Percentiles rank a stretch among this genome's conserved stretches.
These are phyloP conservation scores for Medauroidea extradentata DNA, from an alignment of 1,140 invertebrate species.

Conservation along the genomic window DNA sequence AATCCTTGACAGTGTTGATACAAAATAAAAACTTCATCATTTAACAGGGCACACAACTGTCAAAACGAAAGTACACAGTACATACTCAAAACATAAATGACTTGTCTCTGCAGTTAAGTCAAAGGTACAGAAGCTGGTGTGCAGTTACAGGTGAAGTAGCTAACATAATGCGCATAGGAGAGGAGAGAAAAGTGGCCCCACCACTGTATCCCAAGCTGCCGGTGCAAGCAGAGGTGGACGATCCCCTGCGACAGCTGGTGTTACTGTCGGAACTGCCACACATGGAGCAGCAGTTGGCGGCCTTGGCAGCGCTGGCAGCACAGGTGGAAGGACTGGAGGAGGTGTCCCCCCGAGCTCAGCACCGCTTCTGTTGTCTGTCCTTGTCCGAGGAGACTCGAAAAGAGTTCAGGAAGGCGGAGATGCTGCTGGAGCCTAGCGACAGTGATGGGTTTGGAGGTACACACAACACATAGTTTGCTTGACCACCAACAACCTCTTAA, in stretches of 20 bases:
- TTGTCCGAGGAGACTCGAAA: background rate
- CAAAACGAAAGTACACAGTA: too few species aligned
- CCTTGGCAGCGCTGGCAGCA: conserved; percentile 45
- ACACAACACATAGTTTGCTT: too few species aligned
- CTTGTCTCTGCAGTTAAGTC: too few species aligned
- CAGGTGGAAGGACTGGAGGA: conserved; percentile 39
- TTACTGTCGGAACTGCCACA: conserved; percentile 41
- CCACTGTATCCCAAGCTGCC: background rate
- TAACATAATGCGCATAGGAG: too few species aligned
- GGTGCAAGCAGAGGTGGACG: conserved; percentile 15
- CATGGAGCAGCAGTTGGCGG: conserved; percentile 33
- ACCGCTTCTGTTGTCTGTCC: conserved; percentile 30
- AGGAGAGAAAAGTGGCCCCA: background rate
- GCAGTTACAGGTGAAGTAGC: too few species aligned
- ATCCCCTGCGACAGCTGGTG: conserved; percentile 44
- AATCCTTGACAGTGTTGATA: too few species aligned
- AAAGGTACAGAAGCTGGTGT: too few species aligned
- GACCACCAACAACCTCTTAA: too few species aligned
- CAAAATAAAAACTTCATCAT: too few species aligned
- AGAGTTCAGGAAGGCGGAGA: conserved; percentile 5
- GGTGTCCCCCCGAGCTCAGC: conserved; percentile 13
- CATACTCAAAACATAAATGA: too few species aligned
- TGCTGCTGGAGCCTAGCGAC: conserved; percentile 54
- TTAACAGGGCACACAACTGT: too few species aligned
- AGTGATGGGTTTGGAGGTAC: conserved; percentile 52